Evolutionary conservation across 2,888 invertebrate species (phyloP), one percentile per base, ranked within the genome.

Genomic region (Harmothoe impar): DNA sequence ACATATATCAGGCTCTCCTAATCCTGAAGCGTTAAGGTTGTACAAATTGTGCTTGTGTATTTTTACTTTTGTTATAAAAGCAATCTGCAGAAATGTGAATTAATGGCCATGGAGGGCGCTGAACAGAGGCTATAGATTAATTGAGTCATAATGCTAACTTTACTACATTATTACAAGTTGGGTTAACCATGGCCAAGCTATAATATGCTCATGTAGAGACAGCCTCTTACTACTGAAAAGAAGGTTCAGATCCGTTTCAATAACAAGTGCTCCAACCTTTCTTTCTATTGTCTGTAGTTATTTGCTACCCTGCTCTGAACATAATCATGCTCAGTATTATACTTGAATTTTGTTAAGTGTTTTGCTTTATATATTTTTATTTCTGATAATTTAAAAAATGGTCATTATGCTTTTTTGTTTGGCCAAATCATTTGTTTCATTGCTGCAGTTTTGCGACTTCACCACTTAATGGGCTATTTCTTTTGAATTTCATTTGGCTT

Each of bases 11-110:
- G 43, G 43, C 43, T 43, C 43, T 43, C 10, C 10, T 43, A 7
- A 7, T 43, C 43, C 10, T 7, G 43, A 43, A 43, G 43, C 43
- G 3, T 43, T 43, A 10, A 43, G 43, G 43, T 43, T 43, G 3
- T 43, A 43, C n/a, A 43, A 43, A 10, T 43, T 43, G 43, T 43
- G 43, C 43, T 54, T 54, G 23, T 86, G 7, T 54, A 7, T 15
- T 52, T 52, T 86, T 31, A 54, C 0, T 84, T 84, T 35, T n/a
- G 35, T 84, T 1, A 33, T 84, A 84, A 51, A 84, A 35, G 86
- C 86, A 86, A 86, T 86, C 86, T 86, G 86, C 86, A 86, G 86
- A 84, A 84, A 51, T 84, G 23, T 25, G 3, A 7, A 51, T 84
- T 23, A 5, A 84, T 31, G 84, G 84, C 17, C 33, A 84, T 23